phyloP scores from a whole-genome alignment of 2,797 vertebrate species.

The Lacerta agilis region DNA sequence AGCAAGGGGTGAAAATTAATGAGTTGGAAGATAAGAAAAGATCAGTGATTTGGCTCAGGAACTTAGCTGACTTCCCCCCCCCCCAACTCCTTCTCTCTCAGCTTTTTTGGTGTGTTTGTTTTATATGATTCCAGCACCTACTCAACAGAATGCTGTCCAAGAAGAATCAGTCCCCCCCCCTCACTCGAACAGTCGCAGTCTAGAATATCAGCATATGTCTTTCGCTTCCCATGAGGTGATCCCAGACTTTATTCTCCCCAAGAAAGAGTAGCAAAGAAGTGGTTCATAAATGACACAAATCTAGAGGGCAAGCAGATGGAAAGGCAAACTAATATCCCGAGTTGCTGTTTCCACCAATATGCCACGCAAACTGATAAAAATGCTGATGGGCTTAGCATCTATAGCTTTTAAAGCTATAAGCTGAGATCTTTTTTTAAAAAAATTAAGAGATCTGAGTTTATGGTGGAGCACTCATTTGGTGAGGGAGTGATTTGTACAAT shows the following conservation, averaged over 20 bases:
- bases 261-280: slow-evolving; percentile 51
- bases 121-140: slow-evolving; percentile 71
- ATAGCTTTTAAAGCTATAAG: slow-evolving; percentile 45
- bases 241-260: slow-evolving; percentile 63
- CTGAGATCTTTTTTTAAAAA: not conserved
- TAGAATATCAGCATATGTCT: slow-evolving; percentile 64
- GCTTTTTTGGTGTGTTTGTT: slow-evolving; percentile 45
- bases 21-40: slow-evolving; percentile 59
- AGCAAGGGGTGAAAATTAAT: slow-evolving; percentile 67
- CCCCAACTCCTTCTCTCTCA: not conserved
- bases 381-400: slow-evolving; percentile 47
- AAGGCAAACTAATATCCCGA: slow-evolving; percentile 41
- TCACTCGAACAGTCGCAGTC: slow-evolving; percentile 33
- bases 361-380: slow-evolving; percentile 36
- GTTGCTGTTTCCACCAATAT: slow-evolving; percentile 35
- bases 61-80: slow-evolving; percentile 48
- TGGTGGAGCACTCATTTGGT: slow-evolving; percentile 9
- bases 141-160: slow-evolving; percentile 71
- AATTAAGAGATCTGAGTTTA: not conserved
- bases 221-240: slow-evolving; percentile 64
- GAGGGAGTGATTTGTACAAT: not conserved
- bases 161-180: slow-evolving; percentile 61
- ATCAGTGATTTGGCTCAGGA: slow-evolving; percentile 65
- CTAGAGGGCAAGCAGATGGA: slow-evolving; percentile 65
- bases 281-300: slow-evolving; percentile 56